These are phyloP conservation scores for Scaptomyza montana DNA, from an alignment of 1,140 invertebrate species.

Conservation along the genomic window DNA sequence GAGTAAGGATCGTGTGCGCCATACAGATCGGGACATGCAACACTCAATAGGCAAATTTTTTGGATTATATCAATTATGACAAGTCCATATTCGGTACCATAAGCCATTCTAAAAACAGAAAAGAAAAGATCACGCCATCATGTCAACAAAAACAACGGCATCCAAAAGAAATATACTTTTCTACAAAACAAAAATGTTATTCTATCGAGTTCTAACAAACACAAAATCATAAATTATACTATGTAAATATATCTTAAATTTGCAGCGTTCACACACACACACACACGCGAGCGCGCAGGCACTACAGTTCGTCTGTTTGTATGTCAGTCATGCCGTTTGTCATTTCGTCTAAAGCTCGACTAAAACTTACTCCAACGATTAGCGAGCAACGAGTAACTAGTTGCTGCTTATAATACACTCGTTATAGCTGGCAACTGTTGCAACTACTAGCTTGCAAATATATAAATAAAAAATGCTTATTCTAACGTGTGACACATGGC, in stretches of 20 bases:
- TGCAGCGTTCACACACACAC: conserved; percentile 1
- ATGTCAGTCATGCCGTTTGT: conserved; percentile 23
- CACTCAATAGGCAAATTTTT: conserved; percentile 93
- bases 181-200: background rate
- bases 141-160: conserved; percentile 72
- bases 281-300: conserved; percentile 42
- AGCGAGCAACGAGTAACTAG: conserved; percentile 5
- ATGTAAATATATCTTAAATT: conserved; percentile 5
- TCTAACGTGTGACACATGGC: background rate
- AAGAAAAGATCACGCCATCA: conserved; percentile 53
- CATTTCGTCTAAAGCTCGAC: conserved; percentile 21
- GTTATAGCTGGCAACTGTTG: background rate
- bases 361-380: conserved; percentile 15
- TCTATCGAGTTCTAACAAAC: conserved; percentile 1
- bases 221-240: background rate
- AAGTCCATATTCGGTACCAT: conserved; percentile 97
- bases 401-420: background rate
- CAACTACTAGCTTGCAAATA: background rate
- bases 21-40: conserved; percentile 94
- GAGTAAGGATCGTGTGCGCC: conserved; percentile 94
- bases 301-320: conserved; percentile 44
- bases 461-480: background rate
- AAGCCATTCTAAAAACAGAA: conserved; percentile 91
- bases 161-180: conserved; percentile 27
- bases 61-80: conserved; percentile 97